These are phyloP conservation scores for Heliconius himera DNA, from an alignment of 1,140 invertebrate species.

Conservation along the genomic window DNA sequence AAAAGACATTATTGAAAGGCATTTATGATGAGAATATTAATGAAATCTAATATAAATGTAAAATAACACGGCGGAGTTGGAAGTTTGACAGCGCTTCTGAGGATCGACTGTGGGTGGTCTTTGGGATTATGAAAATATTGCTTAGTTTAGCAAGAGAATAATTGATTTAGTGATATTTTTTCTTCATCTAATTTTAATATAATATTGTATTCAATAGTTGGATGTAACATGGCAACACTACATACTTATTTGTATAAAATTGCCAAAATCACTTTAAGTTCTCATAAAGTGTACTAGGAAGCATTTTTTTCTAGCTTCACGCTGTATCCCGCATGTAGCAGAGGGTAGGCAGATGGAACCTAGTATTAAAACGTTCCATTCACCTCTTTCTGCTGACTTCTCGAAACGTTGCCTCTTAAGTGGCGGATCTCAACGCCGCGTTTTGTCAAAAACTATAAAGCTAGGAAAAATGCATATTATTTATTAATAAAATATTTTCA, in stretches of 20 bases:
- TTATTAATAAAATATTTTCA: neutral
- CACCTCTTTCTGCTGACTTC: no score
- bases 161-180: neutral
- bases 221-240: no score
- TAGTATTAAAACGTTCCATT: no score
- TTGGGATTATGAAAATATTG: neutral
- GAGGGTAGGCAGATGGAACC: no score
- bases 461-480: neutral
- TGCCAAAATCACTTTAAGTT: neutral
- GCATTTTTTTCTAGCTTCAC: no score
- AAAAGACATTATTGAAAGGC: constrained; percentile 37
- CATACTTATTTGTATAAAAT: neutral
- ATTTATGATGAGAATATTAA: constrained; percentile 43
- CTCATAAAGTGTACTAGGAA: no score
- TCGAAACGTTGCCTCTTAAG: no score
- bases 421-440: no score
- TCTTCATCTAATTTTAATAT: neutral
- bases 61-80: neutral
- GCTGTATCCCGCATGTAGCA: no score
- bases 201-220: neutral
- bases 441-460: neutral
- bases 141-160: neutral
- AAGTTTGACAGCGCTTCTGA: constrained; percentile 9
- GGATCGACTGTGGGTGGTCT: neutral
- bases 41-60: constrained; percentile 29